Evolutionary conservation across 92 coral and sea anemone species (phyloP).

Genomic region (Heliopora coerulea): DNA sequence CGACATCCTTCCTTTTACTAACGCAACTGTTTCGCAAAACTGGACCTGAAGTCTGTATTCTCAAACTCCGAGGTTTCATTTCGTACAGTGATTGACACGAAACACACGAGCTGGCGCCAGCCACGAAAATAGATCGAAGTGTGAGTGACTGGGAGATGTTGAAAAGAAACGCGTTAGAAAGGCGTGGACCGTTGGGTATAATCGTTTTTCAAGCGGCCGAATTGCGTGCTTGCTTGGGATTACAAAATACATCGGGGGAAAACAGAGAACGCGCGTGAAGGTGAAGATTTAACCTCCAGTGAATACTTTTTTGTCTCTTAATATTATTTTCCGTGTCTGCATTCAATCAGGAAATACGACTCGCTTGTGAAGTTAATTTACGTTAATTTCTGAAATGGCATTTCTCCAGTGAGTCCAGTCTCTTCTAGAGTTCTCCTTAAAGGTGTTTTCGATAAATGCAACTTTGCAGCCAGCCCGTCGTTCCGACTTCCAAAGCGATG

Average conservation of each 20-base stretch:
- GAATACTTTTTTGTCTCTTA: neutral
- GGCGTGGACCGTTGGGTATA: neutral
- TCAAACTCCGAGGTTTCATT: neutral
- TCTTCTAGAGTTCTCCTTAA: too few relatives aligned
- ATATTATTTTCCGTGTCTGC: neutral
- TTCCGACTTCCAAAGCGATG: too few relatives aligned
- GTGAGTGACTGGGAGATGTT: neutral
- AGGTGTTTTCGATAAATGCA: too few relatives aligned
- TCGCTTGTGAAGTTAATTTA: neutral
- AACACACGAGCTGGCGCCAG: neutral
- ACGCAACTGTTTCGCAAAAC: too few relatives aligned
- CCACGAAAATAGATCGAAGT: neutral
- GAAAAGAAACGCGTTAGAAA: neutral
- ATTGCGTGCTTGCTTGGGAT: neutral
- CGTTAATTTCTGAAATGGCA: too few relatives aligned
- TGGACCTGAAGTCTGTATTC: too few relatives aligned
- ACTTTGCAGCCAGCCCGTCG: too few relatives aligned
- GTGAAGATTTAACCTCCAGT: neutral
- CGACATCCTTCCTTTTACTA: too few relatives aligned
- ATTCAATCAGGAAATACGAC: neutral
- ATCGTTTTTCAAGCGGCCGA: neutral
- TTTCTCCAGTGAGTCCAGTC: too few relatives aligned
- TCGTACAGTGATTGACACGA: neutral
- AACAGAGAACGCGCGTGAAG: neutral
- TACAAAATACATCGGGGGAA: neutral